Conservation (phyloP, 2,888 invertebrate genomes). For the Nephrotoma flavescens region DNA sequence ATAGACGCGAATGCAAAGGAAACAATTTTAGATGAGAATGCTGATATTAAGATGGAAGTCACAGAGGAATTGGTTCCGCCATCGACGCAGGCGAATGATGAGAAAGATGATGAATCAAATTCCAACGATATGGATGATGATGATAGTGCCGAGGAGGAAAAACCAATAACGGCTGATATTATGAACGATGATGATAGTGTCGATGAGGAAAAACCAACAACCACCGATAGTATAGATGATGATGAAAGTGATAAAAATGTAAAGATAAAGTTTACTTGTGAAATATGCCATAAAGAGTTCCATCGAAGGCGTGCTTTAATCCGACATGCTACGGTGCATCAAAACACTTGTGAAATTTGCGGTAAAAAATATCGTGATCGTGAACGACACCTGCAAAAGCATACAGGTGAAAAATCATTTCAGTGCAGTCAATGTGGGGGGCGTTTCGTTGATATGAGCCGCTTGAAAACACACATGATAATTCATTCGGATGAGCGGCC, state of each 20-base stretch:
- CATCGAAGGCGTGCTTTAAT: not conserved
- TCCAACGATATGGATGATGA: not conserved
- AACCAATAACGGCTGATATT: not conserved
- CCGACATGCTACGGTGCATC: not conserved
- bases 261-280: not conserved
- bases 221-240: not conserved
- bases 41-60: not conserved
- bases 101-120: not conserved
- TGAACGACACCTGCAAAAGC: not conserved
- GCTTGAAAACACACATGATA: not conserved
- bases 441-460: not conserved
- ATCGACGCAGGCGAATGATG: not conserved
- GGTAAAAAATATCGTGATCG: not conserved
- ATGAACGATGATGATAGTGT: not conserved
- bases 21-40: not conserved
- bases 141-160: not conserved
- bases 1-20: not conserved
- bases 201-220: not conserved
- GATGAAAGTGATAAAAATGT: not conserved
- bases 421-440: not conserved
- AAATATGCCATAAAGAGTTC: conserved; percentile 1
- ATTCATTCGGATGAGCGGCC: not conserved
- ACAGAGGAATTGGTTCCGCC: not conserved
- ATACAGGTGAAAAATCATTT: not conserved
- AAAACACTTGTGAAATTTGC: not conserved